Conservation (phyloP, 2,113 vertebrate species). For the Colinus virginianus region DNA sequence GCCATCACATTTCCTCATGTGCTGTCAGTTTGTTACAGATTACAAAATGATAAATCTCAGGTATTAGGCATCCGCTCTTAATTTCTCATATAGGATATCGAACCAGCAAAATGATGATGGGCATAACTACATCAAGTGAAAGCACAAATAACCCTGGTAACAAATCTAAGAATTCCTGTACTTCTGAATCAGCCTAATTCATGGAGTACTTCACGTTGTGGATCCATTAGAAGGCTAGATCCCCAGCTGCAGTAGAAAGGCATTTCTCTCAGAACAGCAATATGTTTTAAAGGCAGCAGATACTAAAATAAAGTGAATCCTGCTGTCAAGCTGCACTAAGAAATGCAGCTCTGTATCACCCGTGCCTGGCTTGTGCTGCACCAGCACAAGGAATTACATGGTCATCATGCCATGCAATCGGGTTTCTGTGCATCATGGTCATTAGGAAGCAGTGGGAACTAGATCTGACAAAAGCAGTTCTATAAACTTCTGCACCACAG, state of each 20-base stretch:
- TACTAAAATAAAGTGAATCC: background rate
- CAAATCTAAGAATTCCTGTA: background rate
- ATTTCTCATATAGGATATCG: background rate
- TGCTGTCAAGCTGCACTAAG: background rate
- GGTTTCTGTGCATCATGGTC: background rate
- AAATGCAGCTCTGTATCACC: background rate
- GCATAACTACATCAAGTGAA: background rate
- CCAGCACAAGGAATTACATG: background rate
- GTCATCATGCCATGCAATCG: background rate
- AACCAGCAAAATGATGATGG: background rate
- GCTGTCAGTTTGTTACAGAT: slow-evolving; percentile 34
- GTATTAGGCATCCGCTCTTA: background rate
- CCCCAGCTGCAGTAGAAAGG: background rate
- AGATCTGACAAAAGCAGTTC: background rate
- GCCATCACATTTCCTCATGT: background rate
- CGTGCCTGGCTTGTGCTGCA: rapidly evolving
- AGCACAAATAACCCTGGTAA: rapidly evolving
- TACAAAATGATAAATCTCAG: slow-evolving; percentile 4
- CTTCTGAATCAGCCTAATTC: background rate
- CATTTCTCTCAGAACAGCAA: rapidly evolving
- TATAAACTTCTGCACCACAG: background rate
- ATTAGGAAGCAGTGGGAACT: background rate
- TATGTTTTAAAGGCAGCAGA: rapidly evolving
- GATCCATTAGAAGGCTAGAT: background rate
- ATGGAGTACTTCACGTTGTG: rapidly evolving